Base-by-base conservation (phyloP, 2,797 vertebrate genomes). In the Dromococcyx pavoninus region DNA sequence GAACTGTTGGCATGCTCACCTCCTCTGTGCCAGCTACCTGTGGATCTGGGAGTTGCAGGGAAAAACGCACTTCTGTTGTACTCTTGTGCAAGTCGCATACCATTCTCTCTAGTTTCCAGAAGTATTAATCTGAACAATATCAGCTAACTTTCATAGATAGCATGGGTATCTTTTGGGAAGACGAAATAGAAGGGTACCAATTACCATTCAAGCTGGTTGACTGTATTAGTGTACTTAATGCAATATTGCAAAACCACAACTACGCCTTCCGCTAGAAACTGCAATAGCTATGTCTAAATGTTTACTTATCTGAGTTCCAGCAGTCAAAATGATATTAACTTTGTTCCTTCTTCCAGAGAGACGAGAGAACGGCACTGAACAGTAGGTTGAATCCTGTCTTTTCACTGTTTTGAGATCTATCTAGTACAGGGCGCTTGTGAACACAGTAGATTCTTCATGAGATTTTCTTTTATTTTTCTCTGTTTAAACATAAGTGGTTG, bases 321-420 rank as follows among this genome's bases (percentile, higher is more conserved):
- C 61, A 94, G 39, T 91, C 88, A 88, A 75, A 93, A 82, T 72
- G 12, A 89, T 27, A 48, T 8, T 80, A 46, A 78, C 54, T 77
- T 83, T 88, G 22, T 89, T 80, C 89, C 22, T 76, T 96, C 67
- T 96, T 95, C 54, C 88, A 98, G 98, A 98, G 71, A 96, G 95
- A 41, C 95, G 96, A 39, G 98, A 98, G 81, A 98, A 97, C 28
- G 96, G 97, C 37, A 93, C 97, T 87, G 97, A 98, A 83, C 97
- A 98, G 98, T 98, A 97, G 86, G 98, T 97, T 89, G 57, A 72
- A 90, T 62, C 28, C 28, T 35, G 17, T 17, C 19, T 66, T n/a
- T 75, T 88, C 43, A 6, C 77, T 89, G 53, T 61, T 88, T 84
- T 87, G 60, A 74, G 22, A 43, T 76, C 56, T 71, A 1, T 71